These are phyloP conservation scores for Eristalinus sepulchralis DNA, from an alignment of 2,888 invertebrate species.

Conservation along the genomic window DNA sequence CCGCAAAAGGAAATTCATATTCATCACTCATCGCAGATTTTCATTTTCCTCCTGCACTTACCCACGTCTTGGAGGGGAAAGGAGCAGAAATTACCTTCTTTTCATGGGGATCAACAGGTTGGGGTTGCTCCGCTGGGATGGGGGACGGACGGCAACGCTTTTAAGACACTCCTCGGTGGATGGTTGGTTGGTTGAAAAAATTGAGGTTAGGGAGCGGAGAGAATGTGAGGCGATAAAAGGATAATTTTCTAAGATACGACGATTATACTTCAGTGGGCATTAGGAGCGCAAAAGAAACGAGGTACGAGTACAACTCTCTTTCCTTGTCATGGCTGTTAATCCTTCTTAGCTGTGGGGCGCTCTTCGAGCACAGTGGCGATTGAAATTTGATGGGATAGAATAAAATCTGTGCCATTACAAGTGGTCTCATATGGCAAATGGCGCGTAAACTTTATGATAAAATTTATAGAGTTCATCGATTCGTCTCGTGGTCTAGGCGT, in stretches of 20 bases:
- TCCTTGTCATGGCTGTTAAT: slow-evolving; percentile 65
- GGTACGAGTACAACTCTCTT: slow-evolving; percentile 29
- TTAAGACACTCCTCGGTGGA: slow-evolving; percentile 49
- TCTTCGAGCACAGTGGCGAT: slow-evolving; percentile 41
- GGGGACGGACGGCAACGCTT: slow-evolving; percentile 58
- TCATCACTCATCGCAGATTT: slow-evolving; percentile 65
- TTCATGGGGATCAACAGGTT: slow-evolving; percentile 63
- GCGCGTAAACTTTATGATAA: slow-evolving; percentile 62
- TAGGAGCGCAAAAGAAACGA: neutral
- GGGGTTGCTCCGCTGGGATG: neutral
- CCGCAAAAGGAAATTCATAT: slow-evolving; percentile 67
- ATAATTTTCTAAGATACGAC: slow-evolving; percentile 71
- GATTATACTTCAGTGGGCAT: slow-evolving; percentile 57
- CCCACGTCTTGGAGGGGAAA: slow-evolving; percentile 14
- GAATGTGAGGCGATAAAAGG: slow-evolving; percentile 68
- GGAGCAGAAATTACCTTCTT: slow-evolving; percentile 56
- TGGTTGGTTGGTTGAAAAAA: slow-evolving; percentile 16
- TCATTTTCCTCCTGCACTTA: slow-evolving; percentile 4
- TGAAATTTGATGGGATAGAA: slow-evolving; percentile 58
- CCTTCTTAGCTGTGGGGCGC: slow-evolving; percentile 59
- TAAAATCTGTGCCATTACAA: slow-evolving; percentile 50
- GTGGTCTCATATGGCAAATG: slow-evolving; percentile 59
- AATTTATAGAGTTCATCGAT: slow-evolving; percentile 56
- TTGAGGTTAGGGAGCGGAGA: slow-evolving; percentile 2
- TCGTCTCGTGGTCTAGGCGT: slow-evolving; percentile 26